Evolutionary conservation across 2,888 invertebrate species (phyloP).

Genomic region (Parapristionchus giblindavisi): DNA sequence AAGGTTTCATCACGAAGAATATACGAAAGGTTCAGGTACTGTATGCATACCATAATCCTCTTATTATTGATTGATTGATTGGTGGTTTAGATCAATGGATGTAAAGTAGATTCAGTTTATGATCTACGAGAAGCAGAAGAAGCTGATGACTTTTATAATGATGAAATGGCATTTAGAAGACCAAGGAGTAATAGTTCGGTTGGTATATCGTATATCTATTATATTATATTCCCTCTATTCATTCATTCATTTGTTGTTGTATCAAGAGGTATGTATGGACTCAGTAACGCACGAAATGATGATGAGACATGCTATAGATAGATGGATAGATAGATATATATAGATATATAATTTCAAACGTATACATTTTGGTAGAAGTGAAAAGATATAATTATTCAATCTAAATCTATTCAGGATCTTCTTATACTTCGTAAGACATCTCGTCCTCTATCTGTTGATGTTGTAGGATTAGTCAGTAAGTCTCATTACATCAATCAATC

Average conservation of each 20-base stretch:
- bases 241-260: background rate
- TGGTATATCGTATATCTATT: background rate
- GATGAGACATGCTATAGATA: too few relatives aligned
- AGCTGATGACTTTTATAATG: constrained; percentile 51
- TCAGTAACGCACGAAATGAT: too few relatives aligned
- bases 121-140: constrained; percentile 49
- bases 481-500: background rate
- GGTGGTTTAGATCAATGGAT: too few relatives aligned
- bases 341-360: too few relatives aligned
- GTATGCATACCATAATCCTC: background rate
- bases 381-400: background rate
- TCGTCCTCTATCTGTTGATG: constrained; percentile 56
- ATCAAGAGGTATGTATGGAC: background rate
- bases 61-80: background rate
- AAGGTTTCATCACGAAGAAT: constrained; percentile 21
- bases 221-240: background rate
- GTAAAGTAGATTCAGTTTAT: constrained; percentile 45
- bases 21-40: background rate
- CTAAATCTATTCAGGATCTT: constrained; percentile 44
- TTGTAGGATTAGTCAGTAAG: constrained; percentile 57
- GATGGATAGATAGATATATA: too few relatives aligned
- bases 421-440: constrained; percentile 59
- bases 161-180: constrained; percentile 52
- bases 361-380: too few relatives aligned
- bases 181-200: constrained; percentile 56